Base-by-base conservation (phyloP, 1,140 invertebrate species). In the Charaxes varanes region DNA sequence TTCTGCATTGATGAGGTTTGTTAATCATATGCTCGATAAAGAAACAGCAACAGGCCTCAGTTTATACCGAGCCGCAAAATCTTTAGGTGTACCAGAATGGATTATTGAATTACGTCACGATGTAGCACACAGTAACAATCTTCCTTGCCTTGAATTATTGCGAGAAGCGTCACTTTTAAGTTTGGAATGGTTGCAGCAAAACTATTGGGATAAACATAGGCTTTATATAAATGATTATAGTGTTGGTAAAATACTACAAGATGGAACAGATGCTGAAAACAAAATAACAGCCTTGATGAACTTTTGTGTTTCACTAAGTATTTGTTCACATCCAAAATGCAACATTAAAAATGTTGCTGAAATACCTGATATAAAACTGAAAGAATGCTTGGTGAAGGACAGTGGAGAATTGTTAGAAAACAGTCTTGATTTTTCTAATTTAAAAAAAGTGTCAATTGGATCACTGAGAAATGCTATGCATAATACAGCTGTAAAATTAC, bases 61-160 rank as follows among this genome's bases (percentile, higher is more conserved):
- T 17, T 62, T 90, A 23, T 87, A 87, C 48, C 64, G 86, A 52
- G 86, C 88, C 15, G 89, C 88, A 1, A 80, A 81, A 15, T 82
- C 85, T 44, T 51, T 88, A 11, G 85, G 86, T 17, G 86, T 91
- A 24, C 90, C 90, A 8, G 84, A 87, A 21, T 91, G 89, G 89
- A 85, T 91, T 40, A 86, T 91, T 3, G 85, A 88, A 40, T 58
- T 91, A n/a, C 71, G 90, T 26, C 89, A 91, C 52, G 86, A 90
- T 40, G 85, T 86, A n/a, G 88, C 89, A 10, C 90, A 91, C 60
- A 86, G 86, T 27, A 76, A 86, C 41, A 78, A 84, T 45, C 62
- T 90, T 21, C 88, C 90, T 11, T 79, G 88, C 0, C 56, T 90
- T 7, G 66, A 76, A 18, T 58, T 87, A 33, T 58, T 91, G 4